Evolutionary conservation across 2,113 vertebrate genomes (phyloP).

Genomic region (Himantopus leucocephalus): DNA sequence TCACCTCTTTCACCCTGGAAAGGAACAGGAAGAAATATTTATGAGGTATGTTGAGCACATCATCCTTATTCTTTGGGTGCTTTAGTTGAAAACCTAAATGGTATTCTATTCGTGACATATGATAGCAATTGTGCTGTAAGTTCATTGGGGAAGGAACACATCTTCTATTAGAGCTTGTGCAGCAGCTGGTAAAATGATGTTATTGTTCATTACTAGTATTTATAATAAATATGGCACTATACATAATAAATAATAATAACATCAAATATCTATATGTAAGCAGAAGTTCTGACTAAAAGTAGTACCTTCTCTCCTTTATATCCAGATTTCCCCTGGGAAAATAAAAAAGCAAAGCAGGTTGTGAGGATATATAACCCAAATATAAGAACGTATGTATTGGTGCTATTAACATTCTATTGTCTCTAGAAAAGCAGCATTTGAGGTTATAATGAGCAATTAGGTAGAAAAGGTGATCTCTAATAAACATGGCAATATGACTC

Average conservation of each 20-base stretch:
- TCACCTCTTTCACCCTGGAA: constrained; percentile 87
- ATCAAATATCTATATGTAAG: neutral
- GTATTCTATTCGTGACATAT: neutral
- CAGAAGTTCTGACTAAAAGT: neutral
- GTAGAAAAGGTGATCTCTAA: neutral
- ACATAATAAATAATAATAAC: neutral
- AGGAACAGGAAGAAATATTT: neutral
- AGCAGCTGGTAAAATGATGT: neutral
- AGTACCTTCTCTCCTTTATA: constrained; percentile 90
- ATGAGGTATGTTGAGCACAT: neutral
- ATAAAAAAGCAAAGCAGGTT: constrained; percentile 31
- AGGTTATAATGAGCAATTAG: neutral
- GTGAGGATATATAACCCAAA: neutral
- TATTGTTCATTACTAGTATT: neutral
- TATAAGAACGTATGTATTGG: neutral
- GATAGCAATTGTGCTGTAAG: neutral
- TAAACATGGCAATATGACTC: neutral
- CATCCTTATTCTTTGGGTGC: neutral
- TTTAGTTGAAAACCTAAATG: neutral
- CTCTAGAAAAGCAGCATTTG: neutral
- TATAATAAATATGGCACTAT: neutral
- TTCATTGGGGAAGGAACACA: neutral
- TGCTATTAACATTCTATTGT: neutral
- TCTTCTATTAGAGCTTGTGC: neutral
- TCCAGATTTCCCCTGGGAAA: constrained; percentile 84